A percentile compares a stretch with the other conserved stretches of the same genome.
phyloP scores from a whole-genome alignment of 2,797 vertebrate genomes.

The Tapirus indicus region DNA sequence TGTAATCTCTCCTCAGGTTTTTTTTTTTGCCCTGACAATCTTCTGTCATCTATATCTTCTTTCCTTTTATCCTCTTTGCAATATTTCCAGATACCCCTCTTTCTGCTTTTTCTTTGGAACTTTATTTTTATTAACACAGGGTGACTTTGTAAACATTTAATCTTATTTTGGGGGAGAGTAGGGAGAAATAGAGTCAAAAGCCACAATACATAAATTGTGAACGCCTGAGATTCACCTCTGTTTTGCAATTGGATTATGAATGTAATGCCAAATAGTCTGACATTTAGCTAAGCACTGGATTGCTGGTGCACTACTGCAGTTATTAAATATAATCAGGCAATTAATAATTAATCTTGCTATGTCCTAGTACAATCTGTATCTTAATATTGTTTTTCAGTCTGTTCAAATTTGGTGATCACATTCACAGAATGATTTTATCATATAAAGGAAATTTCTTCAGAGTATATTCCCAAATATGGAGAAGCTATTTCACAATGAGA shows the following conservation, averaged over 20 bases:
- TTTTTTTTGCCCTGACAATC: neutral
- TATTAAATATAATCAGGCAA: constrained; percentile 64
- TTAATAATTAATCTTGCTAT: constrained; percentile 48
- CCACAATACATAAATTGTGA: neutral
- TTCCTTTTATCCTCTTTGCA: neutral
- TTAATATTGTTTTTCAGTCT: constrained; percentile 47
- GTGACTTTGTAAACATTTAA: constrained; percentile 10
- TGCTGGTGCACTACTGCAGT: neutral
- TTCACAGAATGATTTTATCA: neutral
- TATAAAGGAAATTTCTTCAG: neutral
- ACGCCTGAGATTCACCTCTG: neutral
- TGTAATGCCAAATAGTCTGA: neutral
- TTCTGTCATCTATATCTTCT: neutral
- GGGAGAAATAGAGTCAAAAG: neutral
- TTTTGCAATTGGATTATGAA: neutral
- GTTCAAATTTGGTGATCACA: constrained; percentile 2
- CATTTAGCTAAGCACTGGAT: neutral
- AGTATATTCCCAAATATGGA: neutral
- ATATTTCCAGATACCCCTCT: neutral
- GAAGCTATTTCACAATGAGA: neutral
- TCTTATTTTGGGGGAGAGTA: neutral
- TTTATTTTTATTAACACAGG: neutral
- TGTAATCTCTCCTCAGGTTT: neutral
- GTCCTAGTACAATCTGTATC: neutral
- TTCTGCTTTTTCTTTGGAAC: neutral